Percentiles rank a stretch among this genome's conserved stretches.
Evolutionary conservation across 1,140 invertebrate genomes (phyloP).

Genomic region (Amyelois transitella): DNA sequence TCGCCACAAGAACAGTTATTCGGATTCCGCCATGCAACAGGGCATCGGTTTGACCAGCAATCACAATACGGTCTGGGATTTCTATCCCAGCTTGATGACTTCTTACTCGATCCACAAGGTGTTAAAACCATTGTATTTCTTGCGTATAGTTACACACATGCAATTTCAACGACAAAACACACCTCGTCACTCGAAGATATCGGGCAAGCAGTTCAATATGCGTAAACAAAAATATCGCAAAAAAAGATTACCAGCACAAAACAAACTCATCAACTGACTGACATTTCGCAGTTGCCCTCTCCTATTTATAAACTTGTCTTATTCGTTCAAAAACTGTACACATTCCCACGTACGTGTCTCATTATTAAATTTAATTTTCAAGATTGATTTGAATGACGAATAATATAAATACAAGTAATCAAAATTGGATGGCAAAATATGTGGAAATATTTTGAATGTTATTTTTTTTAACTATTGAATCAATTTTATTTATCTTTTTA

Average conservation of each 20-base stretch:
- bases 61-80: slow-evolving; percentile 34
- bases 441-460: neutral
- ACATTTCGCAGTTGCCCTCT: neutral
- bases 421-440: no score
- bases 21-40: slow-evolving; percentile 35
- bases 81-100: neutral
- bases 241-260: neutral
- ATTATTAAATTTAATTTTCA: no score
- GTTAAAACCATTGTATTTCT: slow-evolving; percentile 26
- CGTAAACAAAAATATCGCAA: neutral
- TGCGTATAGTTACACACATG: neutral
- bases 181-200: neutral
- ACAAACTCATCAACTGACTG: no score
- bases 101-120: slow-evolving; percentile 10
- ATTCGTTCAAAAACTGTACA: neutral
- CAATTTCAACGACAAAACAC: neutral
- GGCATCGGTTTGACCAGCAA: slow-evolving; percentile 42
- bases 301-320: neutral
- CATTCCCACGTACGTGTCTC: no score
- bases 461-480: neutral
- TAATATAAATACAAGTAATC: no score
- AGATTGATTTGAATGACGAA: no score
- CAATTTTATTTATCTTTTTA: neutral
- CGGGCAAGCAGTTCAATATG: neutral
- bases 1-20: slow-evolving; percentile 46